These are phyloP conservation scores for Amphipyra tragopoginis DNA, from an alignment of 2,888 invertebrate species.

Conservation along the genomic window DNA sequence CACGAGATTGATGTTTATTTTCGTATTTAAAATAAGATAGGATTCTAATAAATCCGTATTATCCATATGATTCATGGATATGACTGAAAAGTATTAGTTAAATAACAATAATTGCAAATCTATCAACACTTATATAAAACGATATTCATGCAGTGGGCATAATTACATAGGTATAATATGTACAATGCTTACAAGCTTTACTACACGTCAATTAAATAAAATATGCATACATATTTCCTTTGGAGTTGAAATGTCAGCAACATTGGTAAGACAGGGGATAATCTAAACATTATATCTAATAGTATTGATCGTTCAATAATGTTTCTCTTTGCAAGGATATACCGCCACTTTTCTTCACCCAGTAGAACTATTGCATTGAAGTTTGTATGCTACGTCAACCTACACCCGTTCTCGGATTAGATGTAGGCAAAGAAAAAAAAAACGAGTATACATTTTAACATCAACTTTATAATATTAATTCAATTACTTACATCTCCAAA, in stretches of 20 bases:
- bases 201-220: conserved; percentile 20
- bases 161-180: conserved; percentile 3
- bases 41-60: background rate
- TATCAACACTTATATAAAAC: conserved; percentile 19
- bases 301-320: background rate
- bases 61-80: background rate
- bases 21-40: background rate
- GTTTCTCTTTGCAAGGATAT: no score
- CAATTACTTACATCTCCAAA: conserved; percentile 29
- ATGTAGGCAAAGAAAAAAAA: no score
- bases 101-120: conserved; percentile 14
- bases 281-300: background rate
- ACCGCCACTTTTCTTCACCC: no score
- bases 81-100: conserved; percentile 1
- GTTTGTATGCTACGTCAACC: no score
- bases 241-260: conserved; percentile 19
- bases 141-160: conserved; percentile 28
- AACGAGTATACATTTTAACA: no score
- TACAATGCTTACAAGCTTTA: conserved; percentile 30
- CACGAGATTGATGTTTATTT: background rate
- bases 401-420: no score
- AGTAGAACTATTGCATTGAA: no score
- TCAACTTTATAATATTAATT: no score
- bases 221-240: conserved; percentile 29
- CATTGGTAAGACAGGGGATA: background rate